These are phyloP conservation scores for Xylota sylvarum DNA, from an alignment of 2,888 invertebrate genomes.

Conservation along the genomic window DNA sequence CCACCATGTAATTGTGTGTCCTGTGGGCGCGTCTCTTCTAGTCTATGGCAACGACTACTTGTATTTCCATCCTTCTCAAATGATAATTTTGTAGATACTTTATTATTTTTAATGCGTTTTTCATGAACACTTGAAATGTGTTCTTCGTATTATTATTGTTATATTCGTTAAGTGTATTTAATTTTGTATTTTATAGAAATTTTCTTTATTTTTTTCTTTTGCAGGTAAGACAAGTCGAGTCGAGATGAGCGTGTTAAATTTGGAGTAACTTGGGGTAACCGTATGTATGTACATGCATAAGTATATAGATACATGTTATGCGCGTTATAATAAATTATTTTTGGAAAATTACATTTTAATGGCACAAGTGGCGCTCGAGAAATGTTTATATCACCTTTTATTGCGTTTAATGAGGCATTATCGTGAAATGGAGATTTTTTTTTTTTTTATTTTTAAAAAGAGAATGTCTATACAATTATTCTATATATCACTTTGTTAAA, in stretches of 20 bases:
- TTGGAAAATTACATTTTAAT: conserved; percentile 58
- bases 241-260: not conserved
- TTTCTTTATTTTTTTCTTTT: conserved; percentile 31
- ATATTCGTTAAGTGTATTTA: conserved; percentile 40
- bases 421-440: conserved; percentile 18
- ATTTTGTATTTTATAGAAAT: conserved; percentile 17
- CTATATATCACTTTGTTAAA: not conserved
- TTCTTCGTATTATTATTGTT: conserved; percentile 23
- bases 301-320: not conserved
- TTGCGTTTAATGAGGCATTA: conserved; percentile 62
- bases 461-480: not conserved
- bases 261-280: conserved; percentile 10
- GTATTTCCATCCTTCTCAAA: not conserved
- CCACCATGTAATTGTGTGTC: conserved; percentile 21
- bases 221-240: conserved; percentile 56
- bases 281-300: conserved; percentile 33
- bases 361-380: conserved; percentile 53
- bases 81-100: conserved; percentile 59
- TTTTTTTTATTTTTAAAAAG: not conserved
- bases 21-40: conserved; percentile 18
- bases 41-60: not conserved
- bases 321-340: conserved; percentile 22
- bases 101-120: conserved; percentile 64
- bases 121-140: conserved; percentile 57
- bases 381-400: conserved; percentile 42